Conservation (phyloP, 2,113 vertebrate genomes). For the Xyliphius kryptos region DNA sequence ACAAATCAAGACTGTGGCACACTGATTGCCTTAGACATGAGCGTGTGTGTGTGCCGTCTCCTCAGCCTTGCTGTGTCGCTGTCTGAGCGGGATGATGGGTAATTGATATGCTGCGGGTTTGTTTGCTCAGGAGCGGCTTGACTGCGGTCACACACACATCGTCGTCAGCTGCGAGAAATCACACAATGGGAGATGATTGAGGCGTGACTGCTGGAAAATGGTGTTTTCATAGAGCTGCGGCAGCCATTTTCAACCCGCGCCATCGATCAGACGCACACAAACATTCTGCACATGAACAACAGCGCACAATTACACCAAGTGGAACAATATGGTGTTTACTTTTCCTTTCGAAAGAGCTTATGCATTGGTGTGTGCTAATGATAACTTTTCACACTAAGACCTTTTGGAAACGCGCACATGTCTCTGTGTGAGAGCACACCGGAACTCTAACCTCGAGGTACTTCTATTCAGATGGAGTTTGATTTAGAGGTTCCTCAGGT, state of each 20-base stretch:
- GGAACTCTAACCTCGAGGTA: no score
- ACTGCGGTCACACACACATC: constrained; percentile 55
- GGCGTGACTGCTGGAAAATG: constrained; percentile 65
- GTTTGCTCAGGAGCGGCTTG: constrained; percentile 52
- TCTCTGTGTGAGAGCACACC: no score
- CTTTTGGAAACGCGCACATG: background rate
- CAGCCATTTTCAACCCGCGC: constrained; percentile 29
- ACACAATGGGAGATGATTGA: constrained; percentile 64
- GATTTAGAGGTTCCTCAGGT: no score
- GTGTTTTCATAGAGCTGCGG: constrained; percentile 62
- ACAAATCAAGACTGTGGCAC: constrained; percentile 40
- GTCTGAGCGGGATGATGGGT: constrained; percentile 55
- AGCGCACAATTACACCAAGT: constrained; percentile 23
- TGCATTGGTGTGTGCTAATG: background rate
- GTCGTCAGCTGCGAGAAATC: constrained; percentile 35
- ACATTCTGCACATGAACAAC: constrained; percentile 14
- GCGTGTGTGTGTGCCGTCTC: constrained; percentile 11
- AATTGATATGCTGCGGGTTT: constrained; percentile 64
- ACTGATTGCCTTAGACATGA: constrained; percentile 11
- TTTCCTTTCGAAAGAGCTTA: constrained; percentile 5
- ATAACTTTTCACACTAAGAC: background rate
- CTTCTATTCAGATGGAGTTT: no score
- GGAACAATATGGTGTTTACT: constrained; percentile 3
- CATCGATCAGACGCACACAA: constrained; percentile 27
- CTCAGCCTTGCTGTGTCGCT: constrained; percentile 11